These are phyloP conservation scores for Geococcyx californianus DNA, from an alignment of 2,113 vertebrate genomes.

Conservation along the genomic window DNA sequence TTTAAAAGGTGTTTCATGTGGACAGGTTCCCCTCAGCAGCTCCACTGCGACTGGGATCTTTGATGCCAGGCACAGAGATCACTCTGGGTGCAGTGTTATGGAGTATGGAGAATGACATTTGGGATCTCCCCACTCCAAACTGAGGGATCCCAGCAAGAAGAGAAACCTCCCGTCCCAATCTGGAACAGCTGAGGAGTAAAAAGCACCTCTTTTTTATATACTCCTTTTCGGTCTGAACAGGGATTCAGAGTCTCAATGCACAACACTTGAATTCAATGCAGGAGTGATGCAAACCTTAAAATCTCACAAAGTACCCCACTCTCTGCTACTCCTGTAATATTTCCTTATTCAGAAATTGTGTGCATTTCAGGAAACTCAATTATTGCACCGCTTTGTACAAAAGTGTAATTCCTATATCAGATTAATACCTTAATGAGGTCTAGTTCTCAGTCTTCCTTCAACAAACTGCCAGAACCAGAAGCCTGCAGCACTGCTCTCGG, in stretches of 20 bases:
- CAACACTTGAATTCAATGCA: fast-evolving
- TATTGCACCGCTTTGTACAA: neutral
- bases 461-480: neutral
- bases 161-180: neutral
- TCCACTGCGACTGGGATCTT: neutral
- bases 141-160: neutral
- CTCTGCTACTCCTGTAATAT: too few relatives aligned
- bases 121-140: neutral
- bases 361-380: fast-evolving
- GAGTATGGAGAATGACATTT: fast-evolving
- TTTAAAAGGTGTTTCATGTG: neutral
- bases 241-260: neutral
- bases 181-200: neutral
- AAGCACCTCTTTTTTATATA: neutral
- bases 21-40: neutral
- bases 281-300: neutral
- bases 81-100: neutral
- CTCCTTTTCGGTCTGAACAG: neutral
- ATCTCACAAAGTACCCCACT: fast-evolving
- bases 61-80: neutral
- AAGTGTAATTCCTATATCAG: neutral
- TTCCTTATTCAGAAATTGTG: neutral
- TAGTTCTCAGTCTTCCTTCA: neutral
- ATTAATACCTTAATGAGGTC: neutral
- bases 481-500: neutral